phyloP scores from a whole-genome alignment of 64 coral and sea anemone genomes.

The Dendrophyllia cribrosa region DNA sequence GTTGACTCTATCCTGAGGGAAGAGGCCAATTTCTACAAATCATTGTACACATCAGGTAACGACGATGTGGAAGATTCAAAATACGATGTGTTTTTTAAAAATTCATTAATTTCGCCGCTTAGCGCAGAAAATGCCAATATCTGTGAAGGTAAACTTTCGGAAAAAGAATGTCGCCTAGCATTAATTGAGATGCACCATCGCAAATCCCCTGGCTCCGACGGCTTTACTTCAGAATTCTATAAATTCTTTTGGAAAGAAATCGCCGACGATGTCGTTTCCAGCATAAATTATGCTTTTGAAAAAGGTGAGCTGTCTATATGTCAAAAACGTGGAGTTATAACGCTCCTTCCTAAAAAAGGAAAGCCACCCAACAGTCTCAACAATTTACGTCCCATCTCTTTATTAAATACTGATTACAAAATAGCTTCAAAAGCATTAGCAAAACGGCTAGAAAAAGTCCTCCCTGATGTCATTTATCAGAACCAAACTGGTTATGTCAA shows the following conservation, averaged over 20 bases:
- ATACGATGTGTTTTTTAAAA: neutral
- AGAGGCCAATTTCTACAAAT: conserved; percentile 7
- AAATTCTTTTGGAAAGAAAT: conserved; percentile 31
- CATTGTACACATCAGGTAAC: neutral
- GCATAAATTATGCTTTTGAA: conserved; percentile 20
- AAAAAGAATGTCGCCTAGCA: neutral
- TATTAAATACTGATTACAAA: conserved; percentile 57
- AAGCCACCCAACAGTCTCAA: neutral
- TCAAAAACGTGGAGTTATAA: conserved; percentile 42
- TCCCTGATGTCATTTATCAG: conserved; percentile 32
- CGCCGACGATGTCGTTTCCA: neutral
- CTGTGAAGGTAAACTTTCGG: neutral
- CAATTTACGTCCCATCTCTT: conserved; percentile 30
- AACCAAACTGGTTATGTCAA: conserved; percentile 53
- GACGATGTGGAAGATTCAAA: neutral
- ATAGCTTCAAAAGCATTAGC: conserved; percentile 43
- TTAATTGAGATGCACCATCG: neutral
- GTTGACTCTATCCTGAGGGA: conserved; percentile 10
- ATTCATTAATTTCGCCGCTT: neutral
- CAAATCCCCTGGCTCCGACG: conserved; percentile 18
- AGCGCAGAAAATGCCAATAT: neutral
- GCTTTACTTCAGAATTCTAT: conserved; percentile 16
- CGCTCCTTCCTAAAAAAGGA: conserved; percentile 41
- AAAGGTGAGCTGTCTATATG: conserved; percentile 13
- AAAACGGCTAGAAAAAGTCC: conserved; percentile 11